phyloP scores from a whole-genome alignment of 2,888 invertebrate species.

The Epistrophe eligans region DNA sequence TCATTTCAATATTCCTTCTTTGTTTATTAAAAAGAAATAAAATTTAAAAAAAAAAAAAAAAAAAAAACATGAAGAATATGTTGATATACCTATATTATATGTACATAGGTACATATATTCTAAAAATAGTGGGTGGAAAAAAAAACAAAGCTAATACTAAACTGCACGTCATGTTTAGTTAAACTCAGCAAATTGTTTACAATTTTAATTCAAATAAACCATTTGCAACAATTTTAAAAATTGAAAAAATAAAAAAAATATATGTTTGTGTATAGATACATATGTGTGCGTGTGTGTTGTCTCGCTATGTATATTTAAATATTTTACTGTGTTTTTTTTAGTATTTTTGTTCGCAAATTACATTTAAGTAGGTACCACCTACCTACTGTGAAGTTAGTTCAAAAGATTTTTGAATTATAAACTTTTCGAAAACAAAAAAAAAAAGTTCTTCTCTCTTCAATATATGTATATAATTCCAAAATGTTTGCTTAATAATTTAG shows the following conservation, averaged over 20 bases:
- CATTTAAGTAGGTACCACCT: background rate
- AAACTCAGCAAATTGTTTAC: constrained; percentile 74
- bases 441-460: background rate
- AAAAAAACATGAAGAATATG: constrained; percentile 15
- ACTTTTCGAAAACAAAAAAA: background rate
- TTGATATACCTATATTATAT: too few species aligned
- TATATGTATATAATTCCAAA: background rate
- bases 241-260: background rate
- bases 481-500: background rate
- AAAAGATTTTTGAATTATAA: constrained; percentile 7
- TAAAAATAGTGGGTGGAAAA: constrained; percentile 59
- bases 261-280: background rate
- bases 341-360: constrained; percentile 1
- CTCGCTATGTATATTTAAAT: background rate
- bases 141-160: constrained; percentile 45
- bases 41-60: constrained; percentile 8
- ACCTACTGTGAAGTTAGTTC: constrained; percentile 1
- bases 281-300: too few species aligned
- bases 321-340: background rate
- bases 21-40: constrained; percentile 38
- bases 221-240: constrained; percentile 47
- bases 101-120: constrained; percentile 33
- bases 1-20: constrained; percentile 38
- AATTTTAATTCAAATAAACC: constrained; percentile 53
- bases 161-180: constrained; percentile 75